A percentile compares a stretch with the other conserved stretches of the same genome.
Evolutionary conservation across 2,888 invertebrate species (phyloP).

Genomic region (Diaphora mendica): DNA sequence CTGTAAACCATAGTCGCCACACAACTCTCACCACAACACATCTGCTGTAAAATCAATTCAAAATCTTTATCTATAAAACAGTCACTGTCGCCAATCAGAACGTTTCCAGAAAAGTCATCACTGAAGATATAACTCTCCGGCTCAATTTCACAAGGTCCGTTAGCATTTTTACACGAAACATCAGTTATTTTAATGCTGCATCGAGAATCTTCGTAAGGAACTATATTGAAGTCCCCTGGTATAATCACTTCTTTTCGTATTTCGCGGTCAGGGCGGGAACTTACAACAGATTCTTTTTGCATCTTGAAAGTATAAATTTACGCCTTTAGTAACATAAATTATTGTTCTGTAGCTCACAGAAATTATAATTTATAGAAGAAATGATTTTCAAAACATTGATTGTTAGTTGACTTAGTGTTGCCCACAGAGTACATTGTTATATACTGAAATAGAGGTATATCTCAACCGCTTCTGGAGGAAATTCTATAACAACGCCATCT

Average conservation of each 20-base stretch:
- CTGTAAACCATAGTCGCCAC: conserved; percentile 71
- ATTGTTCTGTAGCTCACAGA: neutral
- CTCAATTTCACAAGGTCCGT: conserved; percentile 67
- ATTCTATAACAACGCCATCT: no score
- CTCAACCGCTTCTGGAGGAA: no score
- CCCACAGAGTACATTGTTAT: neutral
- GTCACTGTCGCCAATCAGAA: conserved; percentile 82
- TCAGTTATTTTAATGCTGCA: conserved; percentile 73
- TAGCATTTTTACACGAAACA: conserved; percentile 62
- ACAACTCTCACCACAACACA: conserved; percentile 82
- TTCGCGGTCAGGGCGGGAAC: conserved; percentile 70
- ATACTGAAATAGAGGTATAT: no score
- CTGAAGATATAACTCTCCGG: conserved; percentile 70
- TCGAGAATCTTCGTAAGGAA: conserved; percentile 79
- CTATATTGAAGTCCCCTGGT: conserved; percentile 74
- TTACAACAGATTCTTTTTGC: conserved; percentile 66
- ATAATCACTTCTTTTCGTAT: conserved; percentile 71
- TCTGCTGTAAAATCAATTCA: conserved; percentile 83
- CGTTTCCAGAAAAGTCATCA: conserved; percentile 72
- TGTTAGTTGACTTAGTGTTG: neutral
- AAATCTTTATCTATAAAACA: conserved; percentile 83
- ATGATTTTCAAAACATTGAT: neutral
- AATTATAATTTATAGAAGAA: neutral
- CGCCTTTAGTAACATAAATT: neutral
- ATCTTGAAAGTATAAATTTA: conserved; percentile 50